A percentile compares a stretch with the other conserved stretches of the same genome.
These are phyloP conservation scores for Tetranychus cinnabarinus DNA, from an alignment of 1,140 invertebrate genomes.

Conservation along the genomic window DNA sequence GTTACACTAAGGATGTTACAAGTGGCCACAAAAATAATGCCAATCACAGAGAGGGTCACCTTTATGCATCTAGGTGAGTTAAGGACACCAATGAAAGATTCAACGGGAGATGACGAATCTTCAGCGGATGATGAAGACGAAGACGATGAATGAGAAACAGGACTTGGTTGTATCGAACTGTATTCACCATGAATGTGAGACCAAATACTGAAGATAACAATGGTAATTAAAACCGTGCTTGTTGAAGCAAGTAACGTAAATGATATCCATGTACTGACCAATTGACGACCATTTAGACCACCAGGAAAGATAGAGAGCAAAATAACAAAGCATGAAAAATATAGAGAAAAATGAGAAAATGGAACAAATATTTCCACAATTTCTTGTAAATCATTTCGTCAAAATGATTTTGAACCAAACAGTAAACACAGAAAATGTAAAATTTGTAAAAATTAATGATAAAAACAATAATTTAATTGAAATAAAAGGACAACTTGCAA, in stretches of 20 bases:
- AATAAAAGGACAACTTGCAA: too few relatives aligned
- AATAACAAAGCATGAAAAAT: too few relatives aligned
- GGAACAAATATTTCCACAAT: too few relatives aligned
- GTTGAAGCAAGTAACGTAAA: conserved; percentile 2
- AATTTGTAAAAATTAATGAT: too few relatives aligned
- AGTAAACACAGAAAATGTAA: too few relatives aligned
- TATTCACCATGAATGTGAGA: not conserved
- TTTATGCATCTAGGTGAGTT: not conserved
- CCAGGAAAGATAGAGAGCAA: too few relatives aligned
- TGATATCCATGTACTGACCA: conserved; percentile 2
- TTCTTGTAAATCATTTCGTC: too few relatives aligned
- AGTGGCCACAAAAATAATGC: not conserved
- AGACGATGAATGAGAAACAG: not conserved
- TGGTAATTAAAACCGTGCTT: not conserved
- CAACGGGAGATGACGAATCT: not conserved
- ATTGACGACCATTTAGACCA: too few relatives aligned
- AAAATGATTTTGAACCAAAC: too few relatives aligned
- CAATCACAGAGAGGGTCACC: not conserved
- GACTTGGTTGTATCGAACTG: not conserved
- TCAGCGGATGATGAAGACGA: not conserved
- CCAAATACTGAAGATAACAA: not conserved
- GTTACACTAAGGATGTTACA: not conserved
- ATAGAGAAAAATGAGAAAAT: too few relatives aligned
- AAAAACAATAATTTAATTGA: too few relatives aligned
- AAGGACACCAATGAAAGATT: not conserved